Conservation (phyloP, 2,113 vertebrate genomes). For the Onychorhynchus coronatus region DNA sequence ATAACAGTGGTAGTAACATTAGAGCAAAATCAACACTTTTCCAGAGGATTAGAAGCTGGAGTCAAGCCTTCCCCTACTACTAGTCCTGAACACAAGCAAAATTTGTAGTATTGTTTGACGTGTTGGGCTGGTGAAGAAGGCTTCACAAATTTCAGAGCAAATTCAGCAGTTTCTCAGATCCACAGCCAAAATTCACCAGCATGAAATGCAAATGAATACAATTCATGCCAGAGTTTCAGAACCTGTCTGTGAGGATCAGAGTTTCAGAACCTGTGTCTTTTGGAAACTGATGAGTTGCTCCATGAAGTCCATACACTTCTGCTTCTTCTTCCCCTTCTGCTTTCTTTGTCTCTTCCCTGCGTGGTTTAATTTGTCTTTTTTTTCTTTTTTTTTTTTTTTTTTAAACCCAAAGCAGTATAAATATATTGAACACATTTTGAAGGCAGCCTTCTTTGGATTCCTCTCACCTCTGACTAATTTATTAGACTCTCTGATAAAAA, state of each 20-base stretch:
- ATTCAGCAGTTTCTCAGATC: not conserved
- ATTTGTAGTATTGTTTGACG: not conserved
- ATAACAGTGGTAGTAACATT: not conserved
- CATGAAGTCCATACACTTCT: not conserved
- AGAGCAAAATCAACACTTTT: not conserved
- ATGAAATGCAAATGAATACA: not conserved
- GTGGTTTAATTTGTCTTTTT: not conserved
- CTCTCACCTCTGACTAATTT: not conserved
- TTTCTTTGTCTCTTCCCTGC: not conserved
- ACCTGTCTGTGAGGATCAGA: not conserved
- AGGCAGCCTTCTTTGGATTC: not conserved
- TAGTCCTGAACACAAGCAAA: not conserved
- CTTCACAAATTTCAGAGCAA: not conserved
- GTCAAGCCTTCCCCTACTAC: not conserved
- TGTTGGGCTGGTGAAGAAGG: not conserved
- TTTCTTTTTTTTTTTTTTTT: too few relatives aligned
- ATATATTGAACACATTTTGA: not conserved
- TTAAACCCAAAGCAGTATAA: not conserved
- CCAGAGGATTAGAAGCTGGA: not conserved
- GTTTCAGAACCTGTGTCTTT: not conserved
- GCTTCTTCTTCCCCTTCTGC: not conserved
- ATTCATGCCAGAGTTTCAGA: not conserved
- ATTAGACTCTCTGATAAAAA: not conserved
- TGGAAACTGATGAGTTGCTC: not conserved
- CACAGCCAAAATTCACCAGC: not conserved